Conservation (phyloP, 1,140 invertebrate genomes). For the Charaxes varanes region DNA sequence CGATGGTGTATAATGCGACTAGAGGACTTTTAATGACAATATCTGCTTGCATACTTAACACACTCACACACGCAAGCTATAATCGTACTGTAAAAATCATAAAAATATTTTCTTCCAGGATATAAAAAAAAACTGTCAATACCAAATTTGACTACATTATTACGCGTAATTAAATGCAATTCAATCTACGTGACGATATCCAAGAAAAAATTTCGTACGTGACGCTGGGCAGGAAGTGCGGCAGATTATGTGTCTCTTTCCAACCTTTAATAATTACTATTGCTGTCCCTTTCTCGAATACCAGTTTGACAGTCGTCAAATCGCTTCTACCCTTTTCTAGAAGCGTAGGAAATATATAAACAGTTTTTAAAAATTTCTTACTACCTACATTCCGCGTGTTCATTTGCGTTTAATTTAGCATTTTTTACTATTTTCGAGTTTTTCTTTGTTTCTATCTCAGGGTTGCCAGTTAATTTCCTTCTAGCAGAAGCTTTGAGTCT, state of each 20-base stretch:
- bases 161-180: constrained; percentile 16
- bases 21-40: too few species aligned
- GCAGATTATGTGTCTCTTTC: constrained; percentile 20
- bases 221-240: constrained; percentile 30
- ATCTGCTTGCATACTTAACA: too few species aligned
- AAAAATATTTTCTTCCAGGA: too few species aligned
- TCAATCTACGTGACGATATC: constrained; percentile 23
- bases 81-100: too few species aligned
- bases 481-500: too few species aligned
- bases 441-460: too few species aligned
- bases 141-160: neutral
- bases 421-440: too few species aligned
- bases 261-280: constrained; percentile 1
- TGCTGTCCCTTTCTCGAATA: constrained; percentile 31
- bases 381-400: neutral
- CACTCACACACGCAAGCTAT: too few species aligned
- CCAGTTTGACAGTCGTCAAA: constrained; percentile 34
- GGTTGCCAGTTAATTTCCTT: too few species aligned
- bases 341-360: constrained; percentile 1
- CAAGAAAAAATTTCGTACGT: constrained; percentile 32
- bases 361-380: constrained; percentile 3
- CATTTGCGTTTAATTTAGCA: neutral
- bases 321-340: constrained; percentile 5
- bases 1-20: too few species aligned
- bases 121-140: neutral